Evolutionary conservation across 2,113 vertebrate species (phyloP), one percentile per base, ranked within the genome.

Genomic region (Callaeas wilsoni): DNA sequence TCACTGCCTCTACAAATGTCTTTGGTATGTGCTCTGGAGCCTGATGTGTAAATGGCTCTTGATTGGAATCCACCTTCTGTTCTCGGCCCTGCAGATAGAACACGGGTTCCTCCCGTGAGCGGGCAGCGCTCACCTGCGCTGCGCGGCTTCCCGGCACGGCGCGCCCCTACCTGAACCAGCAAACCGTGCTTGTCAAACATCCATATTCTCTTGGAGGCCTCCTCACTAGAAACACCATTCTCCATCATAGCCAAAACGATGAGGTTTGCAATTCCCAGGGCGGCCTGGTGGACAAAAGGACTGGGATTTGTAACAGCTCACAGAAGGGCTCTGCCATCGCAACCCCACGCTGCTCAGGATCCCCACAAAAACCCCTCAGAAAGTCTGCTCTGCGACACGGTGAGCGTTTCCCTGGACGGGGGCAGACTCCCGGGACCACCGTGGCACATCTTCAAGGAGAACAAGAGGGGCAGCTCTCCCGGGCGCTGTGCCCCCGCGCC

Each of bases 231-330:
- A 83, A 99, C 90, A 1, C 99, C 99, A 0, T 21, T 76, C 76
- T 99, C 99, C 96, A 98, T 96, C 99, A 99, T 99, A 2, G 99
- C 98, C 99, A 99, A 99, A 12, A 99, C 98, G 16, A 99, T 99
- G 69, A 99, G 98, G 97, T 99, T 99, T 12, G 99, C 99, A 42
- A 99, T 99, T 29, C 99, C 99, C 88, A 99, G 98, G 39, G 99
- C 99, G 4, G 99, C 99, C 97, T 97, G 41, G 44, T 0, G 22
- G 78, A 4, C 1, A 35, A 8, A n/a, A 80, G 32, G 23, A 35
- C 7, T n/a, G 1, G 2, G 6, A 6, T 67, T 78, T 23, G 29
- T 6, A 12, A 18, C 10, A 10, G 50, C 16, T 20, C 46, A 37
- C 29, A 5, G 5, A 7, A 33, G 4, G n/a, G 42, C 2, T 29